phyloP scores from a whole-genome alignment of 2,113 vertebrate species.

The Morone chrysops region DNA sequence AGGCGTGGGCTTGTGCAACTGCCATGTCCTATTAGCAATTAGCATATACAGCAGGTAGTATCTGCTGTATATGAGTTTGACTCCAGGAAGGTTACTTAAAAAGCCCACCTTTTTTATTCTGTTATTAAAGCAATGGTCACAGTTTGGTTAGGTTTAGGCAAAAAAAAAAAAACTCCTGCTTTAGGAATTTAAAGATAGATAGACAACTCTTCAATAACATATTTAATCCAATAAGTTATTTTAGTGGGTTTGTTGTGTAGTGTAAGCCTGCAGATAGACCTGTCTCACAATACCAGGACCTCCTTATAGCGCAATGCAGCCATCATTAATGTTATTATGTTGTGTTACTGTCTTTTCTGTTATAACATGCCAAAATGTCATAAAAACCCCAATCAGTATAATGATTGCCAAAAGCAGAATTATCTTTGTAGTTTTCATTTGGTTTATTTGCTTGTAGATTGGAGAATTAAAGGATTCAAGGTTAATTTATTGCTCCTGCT shows the following conservation, averaged over 20 bases:
- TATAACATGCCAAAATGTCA: neutral
- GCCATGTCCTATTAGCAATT: constrained; percentile 26
- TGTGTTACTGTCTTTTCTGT: neutral
- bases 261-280: too few relatives aligned
- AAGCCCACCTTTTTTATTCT: neutral
- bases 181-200: too few relatives aligned
- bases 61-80: constrained; percentile 14
- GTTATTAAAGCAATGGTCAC: too few relatives aligned
- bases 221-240: too few relatives aligned
- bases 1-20: constrained; percentile 33
- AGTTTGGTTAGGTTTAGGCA: too few relatives aligned
- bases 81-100: neutral
- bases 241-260: too few relatives aligned
- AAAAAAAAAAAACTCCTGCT: too few relatives aligned
- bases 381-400: neutral
- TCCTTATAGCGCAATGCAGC: neutral
- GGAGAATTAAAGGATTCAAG: too few relatives aligned
- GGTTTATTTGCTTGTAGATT: neutral
- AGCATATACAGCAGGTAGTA: constrained; percentile 6
- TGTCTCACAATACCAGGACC: neutral
- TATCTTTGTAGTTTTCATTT: neutral
- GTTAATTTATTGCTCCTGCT: too few relatives aligned
- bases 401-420: neutral
- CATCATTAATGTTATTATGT: neutral
- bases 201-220: too few relatives aligned